Evolutionary conservation across 2,888 invertebrate genomes (phyloP), one percentile per base, ranked within the genome.

Genomic region (Limnephilus auricula): DNA sequence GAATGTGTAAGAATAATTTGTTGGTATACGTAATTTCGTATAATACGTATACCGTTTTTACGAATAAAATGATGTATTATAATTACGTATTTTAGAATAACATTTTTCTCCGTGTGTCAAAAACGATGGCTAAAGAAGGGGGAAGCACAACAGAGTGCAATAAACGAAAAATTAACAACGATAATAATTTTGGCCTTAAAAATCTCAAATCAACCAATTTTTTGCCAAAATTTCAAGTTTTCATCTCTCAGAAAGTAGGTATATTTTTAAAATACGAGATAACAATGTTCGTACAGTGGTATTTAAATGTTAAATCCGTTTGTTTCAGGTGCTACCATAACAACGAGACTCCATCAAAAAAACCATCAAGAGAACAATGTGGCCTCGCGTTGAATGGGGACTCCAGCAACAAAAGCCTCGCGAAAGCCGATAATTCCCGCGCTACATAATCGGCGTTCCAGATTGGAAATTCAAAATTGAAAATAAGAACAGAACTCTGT

Each of bases 331-430:
- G 65, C 65, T n/a, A 31, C 18, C 84, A 84, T 37, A 32, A 84
- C 34, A 84, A 84, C 15, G 30, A 45, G 65, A 50, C 45, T 86
- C 86, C 86, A 50, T 86, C 86, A 86, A 50, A 65, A n/a, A 45
- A 86, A 34, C 50, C 86, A 50, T 86, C 86, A 31, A 30, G 45
- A 86, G 30, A 32, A 86, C 86, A 86, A 86, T 86, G 86, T 50
- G 25, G 30, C n/a, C 86, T 31, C 86, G 45, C 30, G 65, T 86
- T 86, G 86, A 86, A 86, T 86, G 86, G 86, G 30, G 65, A 86
- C 30, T 50, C 18, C 15, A 34, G 84, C 31, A 86, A 86, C 50
- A 86, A 65, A 65, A n/a, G 37, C 84, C 40, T 10, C 45, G 50
- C 50, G 30, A 86, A 50, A 45, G 86, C 86, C 86, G 50, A 86